Evolutionary conservation across 1,140 invertebrate species (phyloP).

Genomic region (Neodiprion virginianus): DNA sequence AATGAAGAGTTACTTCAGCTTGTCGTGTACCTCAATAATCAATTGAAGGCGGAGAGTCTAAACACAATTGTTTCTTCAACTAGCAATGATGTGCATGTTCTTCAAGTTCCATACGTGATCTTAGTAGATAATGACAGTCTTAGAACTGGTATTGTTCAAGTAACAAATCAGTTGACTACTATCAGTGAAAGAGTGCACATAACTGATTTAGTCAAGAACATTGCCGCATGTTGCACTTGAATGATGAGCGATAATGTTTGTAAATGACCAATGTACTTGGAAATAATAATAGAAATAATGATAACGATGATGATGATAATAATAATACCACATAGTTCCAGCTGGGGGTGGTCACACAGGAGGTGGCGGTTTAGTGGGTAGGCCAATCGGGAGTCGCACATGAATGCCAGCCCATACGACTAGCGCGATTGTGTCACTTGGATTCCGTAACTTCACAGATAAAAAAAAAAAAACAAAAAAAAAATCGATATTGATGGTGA

Average conservation of each 20-base stretch:
- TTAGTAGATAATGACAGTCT: conserved; percentile 71
- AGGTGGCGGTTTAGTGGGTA: too few relatives aligned
- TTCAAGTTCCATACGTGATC: conserved; percentile 74
- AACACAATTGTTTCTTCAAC: conserved; percentile 44
- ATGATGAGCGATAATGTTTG: background rate
- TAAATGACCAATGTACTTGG: background rate
- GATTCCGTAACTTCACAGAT: too few relatives aligned
- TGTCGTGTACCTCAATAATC: conserved; percentile 54
- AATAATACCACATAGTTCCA: too few relatives aligned
- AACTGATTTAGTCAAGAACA: conserved; percentile 56
- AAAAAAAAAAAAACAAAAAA: too few relatives aligned
- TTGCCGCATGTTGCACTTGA: conserved; percentile 31
- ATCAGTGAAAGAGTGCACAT: conserved; percentile 64
- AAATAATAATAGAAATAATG: too few relatives aligned
- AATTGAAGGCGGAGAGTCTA: conserved; percentile 50
- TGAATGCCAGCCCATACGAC: too few relatives aligned
- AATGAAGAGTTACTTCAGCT: conserved; percentile 49
- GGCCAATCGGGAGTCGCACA: too few relatives aligned
- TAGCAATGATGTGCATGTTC: conserved; percentile 34
- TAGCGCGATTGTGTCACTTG: too few relatives aligned
- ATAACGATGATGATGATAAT: too few relatives aligned
- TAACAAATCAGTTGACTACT: conserved; percentile 78
- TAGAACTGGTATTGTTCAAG: conserved; percentile 72
- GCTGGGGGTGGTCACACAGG: too few relatives aligned
- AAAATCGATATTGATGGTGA: too few relatives aligned